Evolutionary conservation across 2,797 vertebrate species (phyloP).

Genomic region (Pagetopsis macropterus): DNA sequence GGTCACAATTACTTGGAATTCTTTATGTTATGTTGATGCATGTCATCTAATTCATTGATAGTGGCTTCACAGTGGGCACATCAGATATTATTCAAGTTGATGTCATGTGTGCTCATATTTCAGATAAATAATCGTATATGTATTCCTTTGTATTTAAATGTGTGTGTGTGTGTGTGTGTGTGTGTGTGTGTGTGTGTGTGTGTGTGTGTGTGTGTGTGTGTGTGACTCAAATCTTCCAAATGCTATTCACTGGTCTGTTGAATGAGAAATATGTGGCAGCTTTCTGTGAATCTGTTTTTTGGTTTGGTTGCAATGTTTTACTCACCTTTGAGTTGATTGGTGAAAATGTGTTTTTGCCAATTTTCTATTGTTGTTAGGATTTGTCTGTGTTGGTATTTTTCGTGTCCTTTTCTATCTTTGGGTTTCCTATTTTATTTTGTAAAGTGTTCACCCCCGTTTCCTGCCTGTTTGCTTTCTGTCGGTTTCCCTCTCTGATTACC

Average conservation of each 20-base stretch:
- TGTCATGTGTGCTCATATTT: background rate
- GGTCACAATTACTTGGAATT: background rate
- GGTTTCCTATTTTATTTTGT: too few species aligned
- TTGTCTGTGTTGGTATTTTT: too few species aligned
- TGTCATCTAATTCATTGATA: background rate
- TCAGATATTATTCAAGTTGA: background rate
- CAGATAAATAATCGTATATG: background rate
- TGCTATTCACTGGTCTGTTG: background rate
- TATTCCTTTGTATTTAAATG: too few species aligned
- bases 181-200: too few species aligned
- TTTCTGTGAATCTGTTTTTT: background rate
- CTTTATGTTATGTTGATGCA: background rate
- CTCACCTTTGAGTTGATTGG: background rate
- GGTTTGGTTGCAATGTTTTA: background rate
- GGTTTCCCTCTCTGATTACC: too few species aligned
- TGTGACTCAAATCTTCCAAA: too few species aligned
- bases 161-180: too few species aligned
- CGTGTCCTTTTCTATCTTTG: too few species aligned
- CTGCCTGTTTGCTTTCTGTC: too few species aligned
- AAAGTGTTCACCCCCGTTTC: too few species aligned
- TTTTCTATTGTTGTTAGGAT: background rate
- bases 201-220: too few species aligned
- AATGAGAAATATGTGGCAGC: background rate
- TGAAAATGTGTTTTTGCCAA: background rate
- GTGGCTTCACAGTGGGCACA: background rate